Percentiles rank a stretch among this genome's conserved stretches.
Evolutionary conservation across 2,113 vertebrate species (phyloP).

Genomic region (Oncorhynchus clarkii): DNA sequence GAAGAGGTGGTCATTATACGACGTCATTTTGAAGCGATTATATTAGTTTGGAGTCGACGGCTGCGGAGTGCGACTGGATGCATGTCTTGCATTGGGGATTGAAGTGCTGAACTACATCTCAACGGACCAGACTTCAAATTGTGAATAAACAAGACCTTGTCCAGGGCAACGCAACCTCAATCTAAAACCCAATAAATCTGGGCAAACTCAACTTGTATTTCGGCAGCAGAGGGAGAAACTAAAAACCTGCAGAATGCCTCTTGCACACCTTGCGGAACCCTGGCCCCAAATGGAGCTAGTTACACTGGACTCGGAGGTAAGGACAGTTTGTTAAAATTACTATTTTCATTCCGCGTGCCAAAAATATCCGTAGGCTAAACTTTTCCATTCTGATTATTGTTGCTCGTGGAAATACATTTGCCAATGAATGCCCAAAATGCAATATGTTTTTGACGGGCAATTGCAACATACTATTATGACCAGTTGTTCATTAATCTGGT

Average conservation of each 20-base stretch:
- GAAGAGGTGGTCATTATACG: neutral
- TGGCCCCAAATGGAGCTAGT: slow-evolving; percentile 92
- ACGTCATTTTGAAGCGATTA: slow-evolving; percentile 33
- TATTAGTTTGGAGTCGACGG: slow-evolving; percentile 40
- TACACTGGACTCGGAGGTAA: slow-evolving; percentile 89
- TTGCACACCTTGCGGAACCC: slow-evolving; percentile 89
- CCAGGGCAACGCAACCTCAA: neutral
- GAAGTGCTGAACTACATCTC: slow-evolving; percentile 8
- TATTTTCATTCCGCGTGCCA: no score
- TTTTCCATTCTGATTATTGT: no score
- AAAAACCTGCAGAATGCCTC: slow-evolving; percentile 78
- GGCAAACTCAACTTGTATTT: slow-evolving; percentile 4
- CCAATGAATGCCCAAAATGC: no score
- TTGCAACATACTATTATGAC: no score
- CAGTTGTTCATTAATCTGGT: no score
- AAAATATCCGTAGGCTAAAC: no score
- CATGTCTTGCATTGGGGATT: slow-evolving; percentile 20
- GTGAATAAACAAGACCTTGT: slow-evolving; percentile 21
- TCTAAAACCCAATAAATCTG: neutral
- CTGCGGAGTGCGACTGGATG: slow-evolving; percentile 15
- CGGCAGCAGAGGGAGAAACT: slow-evolving; percentile 16
- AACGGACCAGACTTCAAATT: slow-evolving; percentile 11
- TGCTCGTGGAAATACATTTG: no score
- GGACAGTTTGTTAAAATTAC: slow-evolving; percentile 10
- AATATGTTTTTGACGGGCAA: no score